These are phyloP conservation scores for Idaea straminata DNA, from an alignment of 2,888 invertebrate species.

Conservation along the genomic window DNA sequence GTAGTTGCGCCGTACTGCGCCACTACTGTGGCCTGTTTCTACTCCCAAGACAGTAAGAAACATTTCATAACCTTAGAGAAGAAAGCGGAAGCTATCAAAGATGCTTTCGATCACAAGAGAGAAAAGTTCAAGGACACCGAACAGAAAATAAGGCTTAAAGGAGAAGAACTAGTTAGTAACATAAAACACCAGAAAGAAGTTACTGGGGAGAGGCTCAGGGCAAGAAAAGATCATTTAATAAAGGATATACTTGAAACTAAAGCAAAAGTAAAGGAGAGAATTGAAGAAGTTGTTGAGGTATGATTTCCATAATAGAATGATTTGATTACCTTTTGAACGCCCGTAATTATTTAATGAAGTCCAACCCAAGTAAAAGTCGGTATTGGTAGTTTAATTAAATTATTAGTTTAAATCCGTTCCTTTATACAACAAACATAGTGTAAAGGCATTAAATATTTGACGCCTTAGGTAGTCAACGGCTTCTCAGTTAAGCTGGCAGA, in stretches of 20 bases:
- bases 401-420: too few species aligned
- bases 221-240: slow-evolving; percentile 82
- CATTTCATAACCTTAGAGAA: slow-evolving; percentile 65
- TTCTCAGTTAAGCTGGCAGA: too few species aligned
- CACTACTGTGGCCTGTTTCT: slow-evolving; percentile 46
- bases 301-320: not conserved
- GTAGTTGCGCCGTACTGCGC: slow-evolving; percentile 32
- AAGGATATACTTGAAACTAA: slow-evolving; percentile 86
- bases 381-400: too few species aligned
- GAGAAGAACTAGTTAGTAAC: slow-evolving; percentile 69
- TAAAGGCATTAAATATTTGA: too few species aligned
- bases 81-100: slow-evolving; percentile 74
- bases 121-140: slow-evolving; percentile 82
- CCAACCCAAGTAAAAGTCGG: too few species aligned
- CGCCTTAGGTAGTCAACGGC: too few species aligned
- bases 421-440: too few species aligned
- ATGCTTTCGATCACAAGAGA: slow-evolving; percentile 82
- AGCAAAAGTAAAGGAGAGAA: slow-evolving; percentile 84
- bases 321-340: too few species aligned
- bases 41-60: slow-evolving; percentile 65
- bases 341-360: too few species aligned
- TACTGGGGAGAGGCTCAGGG: slow-evolving; percentile 70
- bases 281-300: slow-evolving; percentile 88
- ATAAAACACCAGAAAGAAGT: slow-evolving; percentile 68
- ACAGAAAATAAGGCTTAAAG: slow-evolving; percentile 65